A percentile compares a stretch with the other conserved stretches of the same genome.
phyloP scores from a whole-genome alignment of 2,797 vertebrate genomes.

The Halcyon leucocephala region DNA sequence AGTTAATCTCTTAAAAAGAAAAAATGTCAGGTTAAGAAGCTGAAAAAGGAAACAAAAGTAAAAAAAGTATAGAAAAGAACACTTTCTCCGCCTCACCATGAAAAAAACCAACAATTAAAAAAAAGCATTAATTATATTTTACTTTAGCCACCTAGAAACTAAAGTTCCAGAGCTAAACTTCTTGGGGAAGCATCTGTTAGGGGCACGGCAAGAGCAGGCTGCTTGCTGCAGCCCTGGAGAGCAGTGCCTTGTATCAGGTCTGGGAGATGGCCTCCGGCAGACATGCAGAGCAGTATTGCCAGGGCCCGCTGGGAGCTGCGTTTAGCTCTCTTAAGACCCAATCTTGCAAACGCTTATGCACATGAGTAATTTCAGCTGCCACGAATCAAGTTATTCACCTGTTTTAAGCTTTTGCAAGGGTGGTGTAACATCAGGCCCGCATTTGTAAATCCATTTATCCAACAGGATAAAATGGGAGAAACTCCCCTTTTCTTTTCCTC shows the following conservation, averaged over 20 bases:
- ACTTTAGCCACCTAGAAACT: neutral
- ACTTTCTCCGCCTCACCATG: neutral
- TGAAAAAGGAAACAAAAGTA: neutral
- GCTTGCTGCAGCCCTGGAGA: neutral
- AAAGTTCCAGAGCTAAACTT: neutral
- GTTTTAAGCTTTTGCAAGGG: neutral
- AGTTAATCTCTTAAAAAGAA: neutral
- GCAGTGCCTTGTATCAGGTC: neutral
- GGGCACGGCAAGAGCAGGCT: neutral
- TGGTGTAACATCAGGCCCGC: neutral
- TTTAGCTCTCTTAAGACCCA: conserved; percentile 41
- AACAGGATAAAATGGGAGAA: neutral
- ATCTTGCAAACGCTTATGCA: conserved; percentile 39
- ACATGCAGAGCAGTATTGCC: neutral
- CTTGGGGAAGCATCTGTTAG: neutral
- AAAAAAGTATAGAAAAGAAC: neutral
- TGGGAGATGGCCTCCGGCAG: conserved; percentile 8
- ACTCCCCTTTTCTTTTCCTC: neutral
- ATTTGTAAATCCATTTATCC: neutral
- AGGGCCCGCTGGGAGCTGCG: neutral
- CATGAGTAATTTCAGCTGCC: conserved; percentile 37
- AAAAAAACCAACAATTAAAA: too few species aligned
- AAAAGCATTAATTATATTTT: neutral
- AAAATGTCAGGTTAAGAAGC: neutral
- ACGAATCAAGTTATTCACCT: neutral